phyloP scores from a whole-genome alignment of 1,140 invertebrate genomes.

The Berghia stephanieae region DNA sequence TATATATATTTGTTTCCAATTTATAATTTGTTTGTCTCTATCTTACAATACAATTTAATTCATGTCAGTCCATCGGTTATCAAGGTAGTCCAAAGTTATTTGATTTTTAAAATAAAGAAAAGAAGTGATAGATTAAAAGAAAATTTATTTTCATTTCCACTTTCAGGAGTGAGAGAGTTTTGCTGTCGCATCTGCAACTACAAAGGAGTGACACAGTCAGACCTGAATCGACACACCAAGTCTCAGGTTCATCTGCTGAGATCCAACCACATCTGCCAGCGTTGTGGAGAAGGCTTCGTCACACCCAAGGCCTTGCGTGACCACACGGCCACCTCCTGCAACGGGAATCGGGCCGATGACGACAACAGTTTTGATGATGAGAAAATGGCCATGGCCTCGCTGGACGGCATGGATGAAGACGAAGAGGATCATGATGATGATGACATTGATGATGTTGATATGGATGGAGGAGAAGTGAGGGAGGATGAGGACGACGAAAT shows the following conservation, averaged over 20 bases:
- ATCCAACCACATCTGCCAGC: slow-evolving; percentile 61
- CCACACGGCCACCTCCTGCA: slow-evolving; percentile 56
- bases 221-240: slow-evolving; percentile 70
- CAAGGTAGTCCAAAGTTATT: no score
- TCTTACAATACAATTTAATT: no score
- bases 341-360: slow-evolving; percentile 37
- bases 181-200: slow-evolving; percentile 70
- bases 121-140: no score
- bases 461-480: no score
- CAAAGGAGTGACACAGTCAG: slow-evolving; percentile 70
- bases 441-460: slow-evolving; percentile 11
- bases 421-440: background rate
- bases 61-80: no score
- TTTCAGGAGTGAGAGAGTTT: slow-evolving; percentile 68
- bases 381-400: background rate
- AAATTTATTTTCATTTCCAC: background rate
- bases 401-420: background rate
- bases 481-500: no score
- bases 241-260: slow-evolving; percentile 68
- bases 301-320: slow-evolving; percentile 60
- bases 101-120: no score
- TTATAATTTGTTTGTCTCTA: no score
- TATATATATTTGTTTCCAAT: no score
- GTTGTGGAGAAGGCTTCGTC: slow-evolving; percentile 66
- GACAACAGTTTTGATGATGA: slow-evolving; percentile 23